Percentiles rank a stretch among this genome's conserved stretches.
These are phyloP conservation scores for Drosophila nannoptera DNA, from an alignment of 1,140 invertebrate genomes.

Conservation along the genomic window DNA sequence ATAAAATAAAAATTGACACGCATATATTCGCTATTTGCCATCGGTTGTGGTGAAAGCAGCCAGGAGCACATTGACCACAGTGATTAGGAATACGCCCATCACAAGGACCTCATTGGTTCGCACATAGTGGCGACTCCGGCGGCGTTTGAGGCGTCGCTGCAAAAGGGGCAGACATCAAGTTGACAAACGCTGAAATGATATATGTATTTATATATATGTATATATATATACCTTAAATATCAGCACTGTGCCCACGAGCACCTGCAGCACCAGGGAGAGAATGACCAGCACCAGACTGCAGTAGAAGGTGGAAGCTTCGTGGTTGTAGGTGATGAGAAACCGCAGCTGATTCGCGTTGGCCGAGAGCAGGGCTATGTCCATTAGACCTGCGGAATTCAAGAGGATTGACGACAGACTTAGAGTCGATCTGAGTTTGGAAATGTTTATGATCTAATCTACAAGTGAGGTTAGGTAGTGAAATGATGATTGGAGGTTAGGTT, in stretches of 20 bases:
- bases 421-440: not conserved
- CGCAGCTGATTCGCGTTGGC: conserved; percentile 89
- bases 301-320: conserved; percentile 81
- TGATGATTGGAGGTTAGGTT: no score
- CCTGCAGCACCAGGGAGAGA: conserved; percentile 82
- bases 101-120: conserved; percentile 83
- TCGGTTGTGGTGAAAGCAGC: conserved; percentile 83
- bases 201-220: not conserved
- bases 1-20: conserved; percentile 10
- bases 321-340: conserved; percentile 82
- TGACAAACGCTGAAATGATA: not conserved
- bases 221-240: conserved; percentile 81
- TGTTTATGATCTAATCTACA: no score
- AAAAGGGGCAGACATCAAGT: not conserved
- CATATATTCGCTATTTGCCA: not conserved
- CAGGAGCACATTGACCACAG: conserved; percentile 84
- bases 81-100: conserved; percentile 83
- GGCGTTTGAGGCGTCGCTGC: conserved; percentile 59
- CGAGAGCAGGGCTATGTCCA: conserved; percentile 86
- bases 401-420: not conserved
- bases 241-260: conserved; percentile 83
- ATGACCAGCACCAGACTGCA: conserved; percentile 81
- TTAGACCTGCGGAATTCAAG: conserved; percentile 80
- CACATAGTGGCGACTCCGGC: conserved; percentile 57
- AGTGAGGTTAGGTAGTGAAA: no score